A percentile compares a stretch with the other conserved stretches of the same genome.
phyloP scores from a whole-genome alignment of 35 echinoderm and acorn worm species.

The Amphiura filiformis region DNA sequence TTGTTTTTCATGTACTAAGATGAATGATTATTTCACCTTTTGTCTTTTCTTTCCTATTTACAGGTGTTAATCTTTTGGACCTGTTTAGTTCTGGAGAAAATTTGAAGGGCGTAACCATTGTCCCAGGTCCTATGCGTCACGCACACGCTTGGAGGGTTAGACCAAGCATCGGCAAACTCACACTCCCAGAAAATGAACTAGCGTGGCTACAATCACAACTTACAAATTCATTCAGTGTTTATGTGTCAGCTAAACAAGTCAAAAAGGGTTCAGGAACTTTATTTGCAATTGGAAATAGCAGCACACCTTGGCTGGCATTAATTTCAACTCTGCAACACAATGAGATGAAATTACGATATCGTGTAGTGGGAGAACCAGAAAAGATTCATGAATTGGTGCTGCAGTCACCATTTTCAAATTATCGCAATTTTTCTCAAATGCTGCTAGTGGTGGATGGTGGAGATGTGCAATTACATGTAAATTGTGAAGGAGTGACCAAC shows the following conservation, averaged over 20 bases:
- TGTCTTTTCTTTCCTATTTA: background rate
- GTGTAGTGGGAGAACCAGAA: background rate
- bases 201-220: background rate
- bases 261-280: background rate
- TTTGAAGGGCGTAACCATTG: background rate
- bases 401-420: slow-evolving; percentile 3
- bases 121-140: background rate
- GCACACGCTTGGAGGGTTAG: background rate
- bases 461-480: background rate
- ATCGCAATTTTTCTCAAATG: background rate
- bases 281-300: background rate
- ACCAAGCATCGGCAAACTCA: background rate
- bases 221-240: background rate
- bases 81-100: background rate
- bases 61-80: background rate
- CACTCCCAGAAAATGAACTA: background rate
- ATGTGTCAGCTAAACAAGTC: background rate
- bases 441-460: background rate
- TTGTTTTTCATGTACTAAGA: no score
- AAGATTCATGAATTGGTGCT: background rate
- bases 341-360: background rate
- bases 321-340: background rate
- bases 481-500: background rate
- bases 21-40: no score
- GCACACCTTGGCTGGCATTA: background rate